phyloP scores from a whole-genome alignment of 2,797 vertebrate species.

The Nannoperca australis region DNA sequence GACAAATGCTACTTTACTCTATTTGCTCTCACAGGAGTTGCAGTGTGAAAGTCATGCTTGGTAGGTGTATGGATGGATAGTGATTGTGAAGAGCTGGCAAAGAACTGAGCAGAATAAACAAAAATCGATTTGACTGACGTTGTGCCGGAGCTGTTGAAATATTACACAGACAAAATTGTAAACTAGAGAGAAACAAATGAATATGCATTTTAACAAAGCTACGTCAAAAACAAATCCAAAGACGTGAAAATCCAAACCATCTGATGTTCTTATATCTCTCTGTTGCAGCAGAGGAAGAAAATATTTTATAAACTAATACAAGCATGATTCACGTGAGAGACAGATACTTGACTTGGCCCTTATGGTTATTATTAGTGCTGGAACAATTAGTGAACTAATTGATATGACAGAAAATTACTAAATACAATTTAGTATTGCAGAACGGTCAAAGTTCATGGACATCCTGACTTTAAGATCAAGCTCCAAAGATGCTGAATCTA shows the following conservation, averaged over 20 bases:
- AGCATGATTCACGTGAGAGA: neutral
- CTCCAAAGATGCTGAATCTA: neutral
- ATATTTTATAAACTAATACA: neutral
- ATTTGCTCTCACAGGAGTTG: slow-evolving; percentile 41
- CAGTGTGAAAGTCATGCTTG: slow-evolving; percentile 17
- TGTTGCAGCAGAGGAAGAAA: neutral
- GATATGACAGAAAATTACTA: neutral
- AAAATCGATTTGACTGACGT: slow-evolving; percentile 18
- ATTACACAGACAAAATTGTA: neutral
- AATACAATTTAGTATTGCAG: neutral
- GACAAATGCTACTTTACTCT: slow-evolving; percentile 55
- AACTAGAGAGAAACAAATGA: neutral
- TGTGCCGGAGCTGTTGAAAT: neutral
- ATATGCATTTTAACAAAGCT: neutral
- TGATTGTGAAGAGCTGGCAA: slow-evolving; percentile 10
- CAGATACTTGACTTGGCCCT: neutral
- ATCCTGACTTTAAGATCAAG: neutral
- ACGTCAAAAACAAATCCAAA: neutral
- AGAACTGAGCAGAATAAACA: slow-evolving; percentile 15
- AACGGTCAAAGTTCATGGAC: neutral
- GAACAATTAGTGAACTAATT: neutral
- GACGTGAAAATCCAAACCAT: neutral
- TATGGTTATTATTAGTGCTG: neutral
- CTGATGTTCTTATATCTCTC: neutral
- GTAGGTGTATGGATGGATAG: slow-evolving; percentile 13